Base-by-base conservation (phyloP, 1,140 invertebrate genomes). In the Plectus sambesii region DNA sequence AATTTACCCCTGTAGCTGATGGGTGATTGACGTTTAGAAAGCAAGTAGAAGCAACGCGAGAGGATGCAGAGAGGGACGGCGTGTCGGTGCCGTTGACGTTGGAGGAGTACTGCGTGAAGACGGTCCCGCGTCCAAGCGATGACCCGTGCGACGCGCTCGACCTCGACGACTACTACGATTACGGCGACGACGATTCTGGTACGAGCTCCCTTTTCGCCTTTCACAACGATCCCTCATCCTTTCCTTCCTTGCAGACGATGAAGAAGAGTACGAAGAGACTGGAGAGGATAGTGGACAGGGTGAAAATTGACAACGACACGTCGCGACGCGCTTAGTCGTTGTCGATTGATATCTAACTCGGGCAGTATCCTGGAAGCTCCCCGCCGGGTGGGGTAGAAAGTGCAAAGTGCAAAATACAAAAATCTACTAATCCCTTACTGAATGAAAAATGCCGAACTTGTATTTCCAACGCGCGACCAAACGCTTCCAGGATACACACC, bases 61-160 rank as follows among this genome's bases (percentile, higher is more conserved):
- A 81, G 36, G 92, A 98, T 61, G 93, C 94, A 1, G 87, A 89
- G 67, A 84, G 84, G 51, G 94, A 98, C 73, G 87, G 87, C 57
- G 92, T 99, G 40, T 82, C 83, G 24, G 92, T 99, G 51, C 94
- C 93, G 24, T 80, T 86, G 48, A 99, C 93, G 2, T 73, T 98
- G 63, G 90, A 98, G 77, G 94, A 98, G 72, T 98, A 98, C 72
- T 88, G 87, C 70, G 85, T 93, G 62, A 92, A 92, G 70, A 84
- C 85, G 9, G 68, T 81, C 57, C 20, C 60, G 69, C 47, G 60
- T n/a, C n/a, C n/a, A n/a, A n/a, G n/a, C n/a, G 22, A 42, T 15
- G 52, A 55, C 17, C 17, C 36, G 27, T 35, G 49, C 54, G 55
- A 63, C 49, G 40, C 61, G 54, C 42, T 61, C 24, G 55, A 61